Evolutionary conservation across 92 coral and sea anemone genomes (phyloP).

Genomic region (Blastomussa wellsi): DNA sequence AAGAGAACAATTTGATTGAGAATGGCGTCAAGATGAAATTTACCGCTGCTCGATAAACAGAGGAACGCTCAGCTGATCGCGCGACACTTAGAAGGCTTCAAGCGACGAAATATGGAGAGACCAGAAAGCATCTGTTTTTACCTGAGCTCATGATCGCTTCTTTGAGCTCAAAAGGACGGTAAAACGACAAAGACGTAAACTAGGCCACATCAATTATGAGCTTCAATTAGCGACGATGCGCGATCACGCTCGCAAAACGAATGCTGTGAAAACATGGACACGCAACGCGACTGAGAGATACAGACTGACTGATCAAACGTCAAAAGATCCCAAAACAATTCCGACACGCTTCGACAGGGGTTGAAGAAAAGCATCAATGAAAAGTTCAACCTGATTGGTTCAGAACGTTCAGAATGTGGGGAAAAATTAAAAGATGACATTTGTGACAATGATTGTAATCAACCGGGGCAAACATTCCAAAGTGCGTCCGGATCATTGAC

Average conservation of each 20-base stretch:
- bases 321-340: conserved; percentile 36
- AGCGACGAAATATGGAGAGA: background rate
- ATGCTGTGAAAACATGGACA: conserved; percentile 4
- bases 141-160: conserved; percentile 47
- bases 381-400: conserved; percentile 37
- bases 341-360: conserved; percentile 50
- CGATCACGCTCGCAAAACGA: conserved; percentile 35
- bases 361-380: conserved; percentile 36
- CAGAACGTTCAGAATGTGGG: conserved; percentile 19
- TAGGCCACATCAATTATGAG: conserved; percentile 30
- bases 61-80: conserved; percentile 9
- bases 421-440: conserved; percentile 29
- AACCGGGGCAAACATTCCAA: conserved; percentile 29
- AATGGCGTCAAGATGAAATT: background rate
- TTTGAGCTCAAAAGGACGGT: conserved; percentile 37
- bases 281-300: conserved; percentile 8
- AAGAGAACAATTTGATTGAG: conserved; percentile 25
- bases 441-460: conserved; percentile 24
- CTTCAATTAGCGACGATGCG: conserved; percentile 24
- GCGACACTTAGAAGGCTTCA: background rate
- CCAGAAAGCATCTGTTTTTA: conserved; percentile 29
- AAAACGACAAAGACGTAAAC: conserved; percentile 3
- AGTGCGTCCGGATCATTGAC: background rate
- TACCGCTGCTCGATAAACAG: conserved; percentile 36
- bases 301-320: conserved; percentile 20